These are phyloP conservation scores for Lysandra bellargus DNA, from an alignment of 2,888 invertebrate species.

Conservation along the genomic window DNA sequence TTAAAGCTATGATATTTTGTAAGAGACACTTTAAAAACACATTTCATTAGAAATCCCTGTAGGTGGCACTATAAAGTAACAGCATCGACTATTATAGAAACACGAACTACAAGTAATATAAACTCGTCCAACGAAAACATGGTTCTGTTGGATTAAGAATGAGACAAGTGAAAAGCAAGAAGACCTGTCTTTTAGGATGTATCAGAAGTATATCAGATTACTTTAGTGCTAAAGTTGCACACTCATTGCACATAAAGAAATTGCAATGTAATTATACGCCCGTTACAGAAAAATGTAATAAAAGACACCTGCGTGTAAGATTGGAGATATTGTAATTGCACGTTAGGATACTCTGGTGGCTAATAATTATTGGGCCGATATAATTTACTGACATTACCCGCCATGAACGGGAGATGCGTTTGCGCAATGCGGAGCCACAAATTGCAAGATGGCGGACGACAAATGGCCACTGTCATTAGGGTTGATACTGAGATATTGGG, in stretches of 20 bases:
- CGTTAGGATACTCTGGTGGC: slow-evolving; percentile 46
- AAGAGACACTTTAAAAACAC: neutral
- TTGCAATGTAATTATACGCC: neutral
- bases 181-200: neutral
- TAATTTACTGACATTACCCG: slow-evolving; percentile 72
- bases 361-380: slow-evolving; percentile 59
- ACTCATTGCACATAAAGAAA: neutral
- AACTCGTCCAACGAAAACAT: neutral
- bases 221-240: neutral
- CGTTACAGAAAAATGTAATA: slow-evolving; percentile 24
- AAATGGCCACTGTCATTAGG: slow-evolving; percentile 53
- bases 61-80: neutral
- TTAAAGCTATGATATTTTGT: neutral
- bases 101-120: neutral
- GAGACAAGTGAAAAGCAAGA: too few species aligned
- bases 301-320: slow-evolving; percentile 19
- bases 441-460: slow-evolving; percentile 64
- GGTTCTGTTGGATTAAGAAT: too few species aligned
- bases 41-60: neutral
- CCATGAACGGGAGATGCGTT: slow-evolving; percentile 67
- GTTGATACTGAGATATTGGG: neutral
- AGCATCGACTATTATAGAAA: neutral
- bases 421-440: slow-evolving; percentile 58
- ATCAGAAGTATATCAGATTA: neutral
- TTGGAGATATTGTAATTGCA: slow-evolving; percentile 11